phyloP scores from a whole-genome alignment of 2,113 vertebrate species.

The Pangasianodon hypophthalmus region DNA sequence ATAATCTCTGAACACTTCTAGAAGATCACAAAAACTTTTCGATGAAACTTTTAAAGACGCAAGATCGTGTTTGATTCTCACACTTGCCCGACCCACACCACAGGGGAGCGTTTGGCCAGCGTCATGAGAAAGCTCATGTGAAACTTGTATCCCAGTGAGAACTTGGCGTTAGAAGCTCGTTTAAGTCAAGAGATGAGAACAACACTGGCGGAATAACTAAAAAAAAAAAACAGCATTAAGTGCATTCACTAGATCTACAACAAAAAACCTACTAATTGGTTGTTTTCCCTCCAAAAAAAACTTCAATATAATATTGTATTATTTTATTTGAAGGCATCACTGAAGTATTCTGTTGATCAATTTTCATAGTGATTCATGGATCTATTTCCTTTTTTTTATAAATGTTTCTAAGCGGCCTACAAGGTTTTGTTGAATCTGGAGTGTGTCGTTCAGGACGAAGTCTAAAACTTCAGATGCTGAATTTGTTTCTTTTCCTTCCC shows the following conservation, averaged over 20 bases:
- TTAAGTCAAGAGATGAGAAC: conserved; percentile 1
- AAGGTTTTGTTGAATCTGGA: background rate
- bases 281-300: background rate
- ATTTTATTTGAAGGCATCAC: background rate
- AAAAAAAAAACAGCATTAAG: background rate
- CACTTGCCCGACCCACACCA: background rate
- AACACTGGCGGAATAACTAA: background rate
- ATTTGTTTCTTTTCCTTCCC: background rate
- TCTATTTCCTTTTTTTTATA: background rate
- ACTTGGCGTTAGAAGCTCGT: conserved; percentile 7
- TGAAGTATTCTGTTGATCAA: background rate
- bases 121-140: conserved; percentile 6
- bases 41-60: background rate
- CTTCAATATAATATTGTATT: background rate
- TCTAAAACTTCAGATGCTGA: background rate
- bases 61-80: background rate
- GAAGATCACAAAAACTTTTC: background rate
- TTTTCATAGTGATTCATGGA: background rate
- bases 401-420: background rate
- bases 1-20: background rate
- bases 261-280: background rate
- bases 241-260: background rate
- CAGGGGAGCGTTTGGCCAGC: background rate
- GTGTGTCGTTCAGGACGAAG: background rate
- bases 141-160: background rate